phyloP scores from a whole-genome alignment of 2,113 vertebrate species.

The Pardalotus punctatus region DNA sequence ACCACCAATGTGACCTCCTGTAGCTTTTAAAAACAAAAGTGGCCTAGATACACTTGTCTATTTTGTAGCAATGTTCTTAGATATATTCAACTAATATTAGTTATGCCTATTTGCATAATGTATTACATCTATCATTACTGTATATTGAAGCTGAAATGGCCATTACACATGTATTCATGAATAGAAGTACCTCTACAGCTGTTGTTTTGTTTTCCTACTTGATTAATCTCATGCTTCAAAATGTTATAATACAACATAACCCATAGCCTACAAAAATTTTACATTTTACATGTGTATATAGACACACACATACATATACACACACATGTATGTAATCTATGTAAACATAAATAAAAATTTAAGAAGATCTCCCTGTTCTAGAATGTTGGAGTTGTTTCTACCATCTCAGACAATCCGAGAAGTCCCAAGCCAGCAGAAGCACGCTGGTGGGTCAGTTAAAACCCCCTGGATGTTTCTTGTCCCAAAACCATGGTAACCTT shows the following conservation, averaged over 20 bases:
- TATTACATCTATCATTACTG: neutral
- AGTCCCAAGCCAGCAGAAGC: too few species aligned
- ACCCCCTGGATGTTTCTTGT: too few species aligned
- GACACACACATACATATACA: too few species aligned
- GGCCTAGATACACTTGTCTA: neutral
- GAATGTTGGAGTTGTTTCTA: too few species aligned
- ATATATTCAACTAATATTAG: neutral
- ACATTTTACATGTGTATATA: too few species aligned
- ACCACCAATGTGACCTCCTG: neutral
- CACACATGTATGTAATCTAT: fast-evolving
- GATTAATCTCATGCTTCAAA: neutral
- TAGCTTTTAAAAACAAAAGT: neutral
- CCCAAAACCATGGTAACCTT: too few species aligned
- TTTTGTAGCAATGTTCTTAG: neutral
- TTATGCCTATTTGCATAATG: neutral
- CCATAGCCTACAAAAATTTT: neutral
- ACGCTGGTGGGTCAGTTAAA: too few species aligned
- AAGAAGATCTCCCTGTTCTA: too few species aligned
- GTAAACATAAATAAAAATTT: neutral
- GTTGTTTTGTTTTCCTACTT: neutral
- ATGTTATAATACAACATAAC: neutral
- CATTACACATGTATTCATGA: neutral
- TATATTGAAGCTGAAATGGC: neutral
- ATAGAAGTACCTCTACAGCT: neutral
- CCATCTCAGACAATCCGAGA: too few species aligned